Evolutionary conservation across 2,113 vertebrate species (phyloP).

Genomic region (Xenus cinereus): DNA sequence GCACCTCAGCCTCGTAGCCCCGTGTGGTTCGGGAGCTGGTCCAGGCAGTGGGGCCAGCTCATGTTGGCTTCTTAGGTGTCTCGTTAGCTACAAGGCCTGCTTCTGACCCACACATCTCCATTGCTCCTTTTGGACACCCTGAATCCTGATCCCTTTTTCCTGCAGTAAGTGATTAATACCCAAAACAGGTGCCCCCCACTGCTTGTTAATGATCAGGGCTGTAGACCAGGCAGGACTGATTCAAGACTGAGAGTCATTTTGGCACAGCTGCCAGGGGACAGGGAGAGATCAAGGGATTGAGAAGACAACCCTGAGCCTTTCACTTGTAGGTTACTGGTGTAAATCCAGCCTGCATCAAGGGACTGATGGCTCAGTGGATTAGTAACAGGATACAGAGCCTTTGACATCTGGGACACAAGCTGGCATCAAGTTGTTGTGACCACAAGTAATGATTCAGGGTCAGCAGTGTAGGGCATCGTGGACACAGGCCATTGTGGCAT

Average conservation of each 20-base stretch:
- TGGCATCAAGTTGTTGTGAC: neutral
- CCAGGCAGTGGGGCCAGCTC: neutral
- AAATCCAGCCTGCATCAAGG: neutral
- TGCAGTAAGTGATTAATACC: neutral
- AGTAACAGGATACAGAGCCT: conserved; percentile 2
- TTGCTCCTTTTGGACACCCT: neutral
- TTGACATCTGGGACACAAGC: neutral
- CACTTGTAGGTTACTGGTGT: conserved; percentile 25
- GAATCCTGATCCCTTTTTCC: neutral
- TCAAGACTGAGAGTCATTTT: neutral
- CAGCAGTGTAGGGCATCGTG: accelerated
- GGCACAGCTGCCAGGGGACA: neutral
- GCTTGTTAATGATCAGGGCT: neutral
- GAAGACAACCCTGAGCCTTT: neutral
- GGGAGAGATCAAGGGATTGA: neutral
- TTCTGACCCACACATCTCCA: neutral
- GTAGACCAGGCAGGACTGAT: neutral
- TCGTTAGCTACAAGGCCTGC: neutral
- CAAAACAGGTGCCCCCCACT: accelerated
- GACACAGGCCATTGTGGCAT: accelerated
- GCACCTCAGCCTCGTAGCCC: neutral
- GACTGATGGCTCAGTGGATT: neutral
- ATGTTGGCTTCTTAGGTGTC: neutral
- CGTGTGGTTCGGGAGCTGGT: neutral
- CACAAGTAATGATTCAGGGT: accelerated